These are phyloP conservation scores for Astur gentilis DNA, from an alignment of 2,113 vertebrate genomes.

Conservation along the genomic window DNA sequence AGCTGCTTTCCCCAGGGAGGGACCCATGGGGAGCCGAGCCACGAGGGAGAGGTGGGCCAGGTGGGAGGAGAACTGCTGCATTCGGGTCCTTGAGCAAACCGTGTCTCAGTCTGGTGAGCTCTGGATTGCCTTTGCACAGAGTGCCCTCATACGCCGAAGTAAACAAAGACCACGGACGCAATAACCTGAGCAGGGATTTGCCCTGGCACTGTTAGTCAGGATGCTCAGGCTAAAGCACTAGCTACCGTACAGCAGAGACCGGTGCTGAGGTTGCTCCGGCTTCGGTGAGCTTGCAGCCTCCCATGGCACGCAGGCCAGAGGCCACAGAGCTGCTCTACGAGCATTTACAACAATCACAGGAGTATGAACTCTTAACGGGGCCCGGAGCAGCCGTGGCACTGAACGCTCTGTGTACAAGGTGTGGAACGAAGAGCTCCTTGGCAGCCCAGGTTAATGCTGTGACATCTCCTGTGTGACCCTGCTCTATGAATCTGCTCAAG, in stretches of 20 bases:
- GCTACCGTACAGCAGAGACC: neutral
- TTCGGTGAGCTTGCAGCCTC: neutral
- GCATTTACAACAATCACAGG: neutral
- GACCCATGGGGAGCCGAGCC: neutral
- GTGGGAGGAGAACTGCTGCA: neutral
- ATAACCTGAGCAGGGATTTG: neutral
- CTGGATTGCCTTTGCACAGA: neutral
- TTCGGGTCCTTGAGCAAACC: neutral
- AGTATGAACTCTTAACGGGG: fast-evolving
- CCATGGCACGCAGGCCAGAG: neutral
- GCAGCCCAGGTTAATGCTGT: neutral
- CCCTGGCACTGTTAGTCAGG: neutral
- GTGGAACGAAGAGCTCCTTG: neutral
- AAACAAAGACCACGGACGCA: fast-evolving
- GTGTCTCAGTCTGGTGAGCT: neutral
- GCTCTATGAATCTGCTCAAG: neutral
- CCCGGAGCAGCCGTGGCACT: fast-evolving
- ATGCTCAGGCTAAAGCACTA: neutral
- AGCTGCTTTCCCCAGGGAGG: neutral
- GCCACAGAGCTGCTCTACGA: neutral
- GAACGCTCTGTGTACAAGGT: fast-evolving
- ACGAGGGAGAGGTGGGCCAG: neutral
- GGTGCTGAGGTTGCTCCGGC: neutral
- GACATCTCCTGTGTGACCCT: neutral
- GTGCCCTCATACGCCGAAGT: neutral